These are phyloP conservation scores for Machimus atricapillus DNA, from an alignment of 2,888 invertebrate species.

Conservation along the genomic window DNA sequence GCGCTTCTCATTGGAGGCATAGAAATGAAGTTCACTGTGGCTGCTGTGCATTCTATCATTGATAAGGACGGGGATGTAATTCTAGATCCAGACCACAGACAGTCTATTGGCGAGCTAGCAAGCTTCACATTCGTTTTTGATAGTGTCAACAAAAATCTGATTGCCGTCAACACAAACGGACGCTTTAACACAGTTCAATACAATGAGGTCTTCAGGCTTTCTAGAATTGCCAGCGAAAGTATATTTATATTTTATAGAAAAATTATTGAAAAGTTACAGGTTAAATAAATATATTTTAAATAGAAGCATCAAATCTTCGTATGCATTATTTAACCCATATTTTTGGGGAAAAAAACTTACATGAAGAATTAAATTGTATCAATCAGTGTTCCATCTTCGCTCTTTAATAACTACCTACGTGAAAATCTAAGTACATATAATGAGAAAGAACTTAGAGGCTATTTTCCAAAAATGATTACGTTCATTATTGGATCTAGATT, in stretches of 20 bases:
- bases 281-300: background rate
- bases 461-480: too few species aligned
- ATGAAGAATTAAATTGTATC: too few species aligned
- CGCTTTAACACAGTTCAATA: conserved; percentile 72
- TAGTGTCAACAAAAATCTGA: conserved; percentile 66
- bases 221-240: conserved; percentile 71
- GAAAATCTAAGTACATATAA: too few species aligned
- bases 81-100: conserved; percentile 69
- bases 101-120: conserved; percentile 67
- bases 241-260: conserved; percentile 77
- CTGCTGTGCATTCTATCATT: conserved; percentile 78
- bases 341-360: background rate
- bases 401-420: too few species aligned
- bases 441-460: too few species aligned
- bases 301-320: background rate
- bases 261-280: conserved; percentile 51
- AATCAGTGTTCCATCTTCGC: too few species aligned
- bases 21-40: conserved; percentile 82
- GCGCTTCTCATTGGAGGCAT: conserved; percentile 84
- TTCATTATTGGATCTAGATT: too few species aligned
- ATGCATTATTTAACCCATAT: background rate
- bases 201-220: conserved; percentile 70
- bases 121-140: conserved; percentile 80
- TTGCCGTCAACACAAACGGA: conserved; percentile 75
- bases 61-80: conserved; percentile 68